Evolutionary conservation across 2,113 vertebrate genomes (phyloP).

Genomic region (Dicrurus megarhynchus): DNA sequence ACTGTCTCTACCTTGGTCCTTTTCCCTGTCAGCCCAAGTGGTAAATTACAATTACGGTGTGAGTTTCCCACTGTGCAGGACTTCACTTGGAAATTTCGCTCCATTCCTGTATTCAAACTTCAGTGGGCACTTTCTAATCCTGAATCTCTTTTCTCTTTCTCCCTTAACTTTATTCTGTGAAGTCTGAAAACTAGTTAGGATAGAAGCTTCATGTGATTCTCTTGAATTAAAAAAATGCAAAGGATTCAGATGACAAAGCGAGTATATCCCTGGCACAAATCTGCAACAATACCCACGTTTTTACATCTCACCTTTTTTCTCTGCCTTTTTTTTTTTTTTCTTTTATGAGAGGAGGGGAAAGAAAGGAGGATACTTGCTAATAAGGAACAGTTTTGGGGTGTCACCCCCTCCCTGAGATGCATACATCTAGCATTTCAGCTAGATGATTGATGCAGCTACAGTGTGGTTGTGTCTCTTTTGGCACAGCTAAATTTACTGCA

Average conservation of each 20-base stretch:
- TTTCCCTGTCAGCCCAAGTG: background rate
- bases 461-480: background rate
- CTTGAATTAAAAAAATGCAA: background rate
- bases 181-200: background rate
- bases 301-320: background rate
- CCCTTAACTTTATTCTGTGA: background rate
- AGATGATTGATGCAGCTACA: background rate
- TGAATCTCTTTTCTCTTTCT: background rate
- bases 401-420: background rate
- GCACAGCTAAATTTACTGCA: background rate
- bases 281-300: background rate
- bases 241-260: background rate
- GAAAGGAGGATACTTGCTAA: background rate
- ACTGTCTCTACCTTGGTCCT: background rate
- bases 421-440: background rate
- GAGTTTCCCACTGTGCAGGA: background rate
- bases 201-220: background rate
- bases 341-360: background rate
- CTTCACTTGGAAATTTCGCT: background rate
- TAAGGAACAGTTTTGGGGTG: background rate
- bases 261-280: background rate
- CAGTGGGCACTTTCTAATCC: background rate
- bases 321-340: background rate
- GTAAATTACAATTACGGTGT: rapidly evolving
- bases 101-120: background rate